A percentile compares a stretch with the other conserved stretches of the same genome.
Evolutionary conservation across 2,888 invertebrate species (phyloP).

Genomic region (Candidula unifasciata): DNA sequence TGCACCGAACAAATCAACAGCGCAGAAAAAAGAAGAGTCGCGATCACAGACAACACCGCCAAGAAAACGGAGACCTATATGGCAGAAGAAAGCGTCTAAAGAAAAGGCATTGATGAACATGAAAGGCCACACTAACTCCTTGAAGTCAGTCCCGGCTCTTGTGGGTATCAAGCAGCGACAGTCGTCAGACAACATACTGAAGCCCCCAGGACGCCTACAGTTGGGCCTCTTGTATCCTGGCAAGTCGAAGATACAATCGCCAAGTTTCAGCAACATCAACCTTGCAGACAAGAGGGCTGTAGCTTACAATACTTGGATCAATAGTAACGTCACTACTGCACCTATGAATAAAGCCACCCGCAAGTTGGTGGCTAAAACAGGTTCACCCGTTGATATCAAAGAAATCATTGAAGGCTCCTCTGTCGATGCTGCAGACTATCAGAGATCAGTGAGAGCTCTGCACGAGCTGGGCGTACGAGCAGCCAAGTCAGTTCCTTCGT

Average conservation of each 20-base stretch:
- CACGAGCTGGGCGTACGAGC: slow-evolving; percentile 18
- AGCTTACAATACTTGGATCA: slow-evolving; percentile 27
- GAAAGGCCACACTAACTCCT: neutral
- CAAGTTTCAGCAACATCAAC: slow-evolving; percentile 7
- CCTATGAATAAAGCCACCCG: slow-evolving; percentile 35
- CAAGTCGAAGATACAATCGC: neutral
- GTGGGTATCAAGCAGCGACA: slow-evolving; percentile 6
- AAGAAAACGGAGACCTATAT: slow-evolving; percentile 26
- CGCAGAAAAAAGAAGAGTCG: neutral
- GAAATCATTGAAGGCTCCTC: slow-evolving; percentile 47
- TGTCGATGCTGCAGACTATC: slow-evolving; percentile 41
- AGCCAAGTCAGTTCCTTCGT: slow-evolving; percentile 30
- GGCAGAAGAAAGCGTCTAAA: slow-evolving; percentile 17
- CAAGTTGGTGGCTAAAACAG: slow-evolving; percentile 22
- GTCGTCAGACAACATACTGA: neutral
- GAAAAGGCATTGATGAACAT: neutral
- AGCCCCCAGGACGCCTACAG: slow-evolving; percentile 10
- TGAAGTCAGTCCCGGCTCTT: neutral
- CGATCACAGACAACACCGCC: slow-evolving; percentile 29
- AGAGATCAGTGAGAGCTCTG: neutral
- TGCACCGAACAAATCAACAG: neutral
- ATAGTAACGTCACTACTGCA: neutral
- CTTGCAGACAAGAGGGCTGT: neutral
- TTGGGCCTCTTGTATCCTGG: slow-evolving; percentile 1
- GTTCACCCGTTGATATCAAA: slow-evolving; percentile 45